These are phyloP conservation scores for Chlorodrepanis virens DNA, from an alignment of 2,113 vertebrate genomes.

Conservation along the genomic window DNA sequence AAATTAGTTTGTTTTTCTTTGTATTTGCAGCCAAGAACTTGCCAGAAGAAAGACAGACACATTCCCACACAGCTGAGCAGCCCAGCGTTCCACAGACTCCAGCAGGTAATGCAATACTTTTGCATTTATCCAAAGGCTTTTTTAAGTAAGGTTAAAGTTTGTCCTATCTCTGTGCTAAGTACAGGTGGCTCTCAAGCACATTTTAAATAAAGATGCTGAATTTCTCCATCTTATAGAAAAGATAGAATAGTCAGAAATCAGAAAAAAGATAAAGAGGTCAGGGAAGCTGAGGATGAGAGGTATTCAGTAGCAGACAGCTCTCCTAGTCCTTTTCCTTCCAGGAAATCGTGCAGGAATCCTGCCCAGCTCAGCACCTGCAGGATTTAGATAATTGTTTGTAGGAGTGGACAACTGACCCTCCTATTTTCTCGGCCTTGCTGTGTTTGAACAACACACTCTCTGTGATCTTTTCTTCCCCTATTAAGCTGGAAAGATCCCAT, in stretches of 20 bases:
- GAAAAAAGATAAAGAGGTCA: not conserved
- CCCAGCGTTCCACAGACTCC: slow-evolving; percentile 68
- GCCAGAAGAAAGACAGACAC: slow-evolving; percentile 67
- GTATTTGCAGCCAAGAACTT: slow-evolving; percentile 68
- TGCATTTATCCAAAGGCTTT: not conserved
- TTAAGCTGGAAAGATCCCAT: not conserved
- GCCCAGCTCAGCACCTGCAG: not conserved
- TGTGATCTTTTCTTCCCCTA: not conserved
- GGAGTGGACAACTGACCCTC: not conserved
- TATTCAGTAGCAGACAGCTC: not conserved
- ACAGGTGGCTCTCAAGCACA: not conserved
- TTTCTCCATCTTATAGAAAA: not conserved
- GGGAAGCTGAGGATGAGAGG: not conserved
- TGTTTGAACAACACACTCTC: not conserved
- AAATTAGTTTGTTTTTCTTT: not conserved
- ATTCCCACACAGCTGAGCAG: slow-evolving; percentile 57
- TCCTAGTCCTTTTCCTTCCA: not conserved
- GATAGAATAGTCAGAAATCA: not conserved
- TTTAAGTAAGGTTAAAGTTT: not conserved
- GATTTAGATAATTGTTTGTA: not conserved
- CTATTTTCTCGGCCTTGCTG: not conserved
- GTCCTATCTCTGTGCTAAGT: not conserved
- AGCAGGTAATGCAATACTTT: slow-evolving; percentile 69
- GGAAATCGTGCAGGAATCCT: not conserved
- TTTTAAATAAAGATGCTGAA: not conserved